phyloP scores from a whole-genome alignment of 1,140 invertebrate genomes.

The Trichomalopsis sarcophagae region DNA sequence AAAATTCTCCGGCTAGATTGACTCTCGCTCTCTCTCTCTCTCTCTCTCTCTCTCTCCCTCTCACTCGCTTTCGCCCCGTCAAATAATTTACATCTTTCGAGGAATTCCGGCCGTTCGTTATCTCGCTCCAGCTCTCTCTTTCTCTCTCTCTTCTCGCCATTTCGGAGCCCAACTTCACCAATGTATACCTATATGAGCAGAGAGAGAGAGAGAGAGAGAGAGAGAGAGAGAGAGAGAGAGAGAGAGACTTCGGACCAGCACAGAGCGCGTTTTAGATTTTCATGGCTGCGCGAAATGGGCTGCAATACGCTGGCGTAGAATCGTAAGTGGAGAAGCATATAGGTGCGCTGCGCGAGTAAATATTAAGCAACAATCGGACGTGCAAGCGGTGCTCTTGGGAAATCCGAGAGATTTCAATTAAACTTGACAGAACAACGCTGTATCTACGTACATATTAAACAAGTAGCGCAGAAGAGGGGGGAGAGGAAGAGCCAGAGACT shows the following conservation, averaged over 20 bases:
- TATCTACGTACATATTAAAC: conserved; percentile 41
- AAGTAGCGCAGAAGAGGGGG: neutral
- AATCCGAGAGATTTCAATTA: conserved; percentile 47
- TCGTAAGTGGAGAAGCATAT: no score
- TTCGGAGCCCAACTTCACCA: neutral
- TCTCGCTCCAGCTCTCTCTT: neutral
- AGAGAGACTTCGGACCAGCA: neutral
- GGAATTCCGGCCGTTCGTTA: conserved; percentile 2
- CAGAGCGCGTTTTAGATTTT: no score
- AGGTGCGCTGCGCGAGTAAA: neutral
- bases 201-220: no score
- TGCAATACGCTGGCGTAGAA: no score
- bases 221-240: no score
- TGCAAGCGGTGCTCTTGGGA: neutral
- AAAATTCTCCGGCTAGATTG: conserved; percentile 44
- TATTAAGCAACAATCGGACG: conserved; percentile 28
- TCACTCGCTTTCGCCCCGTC: neutral
- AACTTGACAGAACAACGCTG: conserved; percentile 34
- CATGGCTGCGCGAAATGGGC: no score
- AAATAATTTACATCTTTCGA: conserved; percentile 34
- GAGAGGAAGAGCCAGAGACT: neutral
- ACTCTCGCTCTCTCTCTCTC: conserved; percentile 14
- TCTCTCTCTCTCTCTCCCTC: neutral
- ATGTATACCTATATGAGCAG: no score
- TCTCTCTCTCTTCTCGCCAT: neutral